Base-by-base conservation (phyloP, 2,888 invertebrate species). In the Hetaerina titia region DNA sequence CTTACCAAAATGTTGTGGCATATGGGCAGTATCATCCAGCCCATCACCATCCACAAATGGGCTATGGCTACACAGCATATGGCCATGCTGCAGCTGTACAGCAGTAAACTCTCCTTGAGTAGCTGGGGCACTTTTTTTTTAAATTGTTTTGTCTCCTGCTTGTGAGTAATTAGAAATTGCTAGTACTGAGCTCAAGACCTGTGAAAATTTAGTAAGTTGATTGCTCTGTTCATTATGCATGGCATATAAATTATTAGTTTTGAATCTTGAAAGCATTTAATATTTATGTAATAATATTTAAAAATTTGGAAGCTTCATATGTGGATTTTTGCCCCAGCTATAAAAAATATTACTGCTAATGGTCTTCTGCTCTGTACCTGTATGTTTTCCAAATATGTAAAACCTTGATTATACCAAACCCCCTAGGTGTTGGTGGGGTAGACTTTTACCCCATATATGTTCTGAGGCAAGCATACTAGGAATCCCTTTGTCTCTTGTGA, bases 1-100 rank as follows among this genome's bases (percentile, higher is more conserved):
- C 97, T 94, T 97, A 97, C 96, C 97, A 97, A 96, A 97, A 97
- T 88, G 97, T 98, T 97, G 98, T 96, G 98, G 98, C 96, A 96
- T 97, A 95, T 95, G 95, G 95, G 74, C 97, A 95, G 97, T 0
- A 97, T 97, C 0, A 97, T 98, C 95, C 98, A 98, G 96, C 92
- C 56, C 92, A 92, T 56, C 92, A 92, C 69, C 92, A 92, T n/a
- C 92, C 92, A 2, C 92, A 92, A 74, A 92, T 92, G 92, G 92
- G 92, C 45, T 92, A 92, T 92, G 92, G 92, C 56, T 92, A 92
- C 69, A 92, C 92, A 74, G 74, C 92, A 22, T 95, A 95, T 45
- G 95, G 95, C 31, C 95, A 95, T 57, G 90, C 95, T 45, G 90
- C 95, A 45, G 90, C 95, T 60, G 95, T 95, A 63, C 95, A 95